Conservation (phyloP, 2,888 invertebrate genomes). For the Priocnemis perturbator region DNA sequence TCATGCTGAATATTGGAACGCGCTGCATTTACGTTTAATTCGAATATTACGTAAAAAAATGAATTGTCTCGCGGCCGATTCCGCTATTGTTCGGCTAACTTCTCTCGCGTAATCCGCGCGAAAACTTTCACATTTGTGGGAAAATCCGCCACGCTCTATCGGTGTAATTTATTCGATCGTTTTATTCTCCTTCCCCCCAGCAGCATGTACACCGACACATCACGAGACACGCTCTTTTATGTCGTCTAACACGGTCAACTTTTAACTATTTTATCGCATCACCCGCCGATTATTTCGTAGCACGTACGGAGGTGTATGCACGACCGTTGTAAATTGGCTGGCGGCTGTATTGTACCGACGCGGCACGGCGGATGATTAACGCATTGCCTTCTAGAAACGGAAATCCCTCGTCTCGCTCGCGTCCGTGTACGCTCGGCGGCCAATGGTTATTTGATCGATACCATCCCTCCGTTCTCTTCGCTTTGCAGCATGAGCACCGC, state of each 20-base stretch:
- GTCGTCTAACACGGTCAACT: too few relatives aligned
- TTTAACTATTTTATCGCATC: too few relatives aligned
- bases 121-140: background rate
- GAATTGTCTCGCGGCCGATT: background rate
- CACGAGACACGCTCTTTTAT: too few relatives aligned
- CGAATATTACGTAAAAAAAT: conserved; percentile 14
- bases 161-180: too few relatives aligned
- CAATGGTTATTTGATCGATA: conserved; percentile 72
- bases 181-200: too few relatives aligned
- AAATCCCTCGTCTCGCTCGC: conserved; percentile 40
- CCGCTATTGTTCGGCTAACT: background rate
- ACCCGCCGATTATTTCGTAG: too few relatives aligned
- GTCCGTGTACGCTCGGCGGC: conserved; percentile 52
- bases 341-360: background rate
- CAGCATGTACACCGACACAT: too few relatives aligned
- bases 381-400: conserved; percentile 22
- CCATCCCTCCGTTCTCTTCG: conserved; percentile 52
- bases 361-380: conserved; percentile 32
- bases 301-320: too few relatives aligned
- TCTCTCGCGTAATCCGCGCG: background rate
- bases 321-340: too few relatives aligned
- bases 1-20: conserved; percentile 20
- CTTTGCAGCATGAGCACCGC: conserved; percentile 48
- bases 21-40: conserved; percentile 8
- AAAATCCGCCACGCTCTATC: too few relatives aligned